These are phyloP conservation scores for Capreolus pygargus DNA, from an alignment of 2,113 vertebrate species.

Conservation along the genomic window DNA sequence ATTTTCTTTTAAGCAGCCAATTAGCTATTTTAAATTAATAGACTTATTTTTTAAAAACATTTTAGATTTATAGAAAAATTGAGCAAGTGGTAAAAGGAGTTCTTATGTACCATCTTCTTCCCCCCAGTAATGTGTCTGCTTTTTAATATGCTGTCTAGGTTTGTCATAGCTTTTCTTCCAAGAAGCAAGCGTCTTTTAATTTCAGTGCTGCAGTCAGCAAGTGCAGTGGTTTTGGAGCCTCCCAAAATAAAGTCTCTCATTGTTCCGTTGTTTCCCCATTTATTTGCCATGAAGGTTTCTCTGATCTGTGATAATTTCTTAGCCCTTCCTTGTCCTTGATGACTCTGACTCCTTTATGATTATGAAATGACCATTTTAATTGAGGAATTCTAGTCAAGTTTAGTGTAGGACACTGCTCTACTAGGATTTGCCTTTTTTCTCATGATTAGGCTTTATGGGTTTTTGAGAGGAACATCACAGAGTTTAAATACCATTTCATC, in stretches of 20 bases:
- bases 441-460: not conserved
- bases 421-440: not conserved
- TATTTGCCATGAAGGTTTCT: not conserved
- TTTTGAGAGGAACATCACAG: not conserved
- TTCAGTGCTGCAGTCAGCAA: not conserved
- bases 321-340: not conserved
- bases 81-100: not conserved
- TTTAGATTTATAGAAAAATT: not conserved
- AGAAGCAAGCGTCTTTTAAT: not conserved
- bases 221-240: not conserved
- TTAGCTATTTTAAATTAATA: not conserved
- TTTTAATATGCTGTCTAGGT: not conserved
- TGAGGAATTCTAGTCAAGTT: not conserved
- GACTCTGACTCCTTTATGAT: not conserved
- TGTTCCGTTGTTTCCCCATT: not conserved
- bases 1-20: not conserved
- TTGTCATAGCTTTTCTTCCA: not conserved
- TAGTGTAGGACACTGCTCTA: not conserved
- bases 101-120: not conserved
- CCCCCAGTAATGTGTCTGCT: not conserved
- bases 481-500: not conserved
- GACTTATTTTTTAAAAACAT: not conserved
- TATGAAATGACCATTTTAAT: not conserved
- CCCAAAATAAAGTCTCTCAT: not conserved
- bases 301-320: not conserved